Evolutionary conservation across 2,888 invertebrate genomes (phyloP).

Genomic region (Apeira syringaria): DNA sequence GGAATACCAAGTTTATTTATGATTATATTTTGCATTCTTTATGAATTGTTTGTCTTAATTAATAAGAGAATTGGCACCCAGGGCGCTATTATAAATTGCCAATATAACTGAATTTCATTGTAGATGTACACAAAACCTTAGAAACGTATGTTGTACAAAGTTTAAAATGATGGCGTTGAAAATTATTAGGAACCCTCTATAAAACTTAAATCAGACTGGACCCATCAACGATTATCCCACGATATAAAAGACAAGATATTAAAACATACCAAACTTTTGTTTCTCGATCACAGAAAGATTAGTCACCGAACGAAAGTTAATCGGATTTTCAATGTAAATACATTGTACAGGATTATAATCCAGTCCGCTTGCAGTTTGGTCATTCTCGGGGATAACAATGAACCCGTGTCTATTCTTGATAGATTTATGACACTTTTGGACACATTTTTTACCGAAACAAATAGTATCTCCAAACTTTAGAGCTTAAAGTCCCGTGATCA

Average conservation of each 20-base stretch:
- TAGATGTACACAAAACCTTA: too few species aligned
- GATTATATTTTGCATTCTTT: too few species aligned
- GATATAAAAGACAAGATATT: constrained; percentile 44
- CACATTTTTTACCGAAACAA: constrained; percentile 33
- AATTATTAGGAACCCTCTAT: neutral
- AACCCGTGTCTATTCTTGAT: constrained; percentile 47
- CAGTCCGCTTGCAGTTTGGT: constrained; percentile 49
- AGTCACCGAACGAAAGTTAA: constrained; percentile 60
- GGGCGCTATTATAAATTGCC: too few species aligned
- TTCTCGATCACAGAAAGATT: constrained; percentile 51
- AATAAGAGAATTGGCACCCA: too few species aligned
- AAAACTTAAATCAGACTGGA: constrained; percentile 2
- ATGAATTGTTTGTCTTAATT: too few species aligned
- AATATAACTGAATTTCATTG: too few species aligned
- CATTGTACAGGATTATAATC: constrained; percentile 61
- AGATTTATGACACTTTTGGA: constrained; percentile 51
- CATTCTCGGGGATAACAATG: constrained; percentile 38
- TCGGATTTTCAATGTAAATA: constrained; percentile 70
- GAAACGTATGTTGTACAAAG: too few species aligned
- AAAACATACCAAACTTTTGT: constrained; percentile 51
- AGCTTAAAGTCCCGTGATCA: constrained; percentile 3
- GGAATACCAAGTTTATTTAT: too few species aligned
- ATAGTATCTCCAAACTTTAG: constrained; percentile 23
- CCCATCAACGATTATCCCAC: constrained; percentile 35
- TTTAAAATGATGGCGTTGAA: too few species aligned